phyloP scores from a whole-genome alignment of 2,113 vertebrate species.

The Redunca redunca region DNA sequence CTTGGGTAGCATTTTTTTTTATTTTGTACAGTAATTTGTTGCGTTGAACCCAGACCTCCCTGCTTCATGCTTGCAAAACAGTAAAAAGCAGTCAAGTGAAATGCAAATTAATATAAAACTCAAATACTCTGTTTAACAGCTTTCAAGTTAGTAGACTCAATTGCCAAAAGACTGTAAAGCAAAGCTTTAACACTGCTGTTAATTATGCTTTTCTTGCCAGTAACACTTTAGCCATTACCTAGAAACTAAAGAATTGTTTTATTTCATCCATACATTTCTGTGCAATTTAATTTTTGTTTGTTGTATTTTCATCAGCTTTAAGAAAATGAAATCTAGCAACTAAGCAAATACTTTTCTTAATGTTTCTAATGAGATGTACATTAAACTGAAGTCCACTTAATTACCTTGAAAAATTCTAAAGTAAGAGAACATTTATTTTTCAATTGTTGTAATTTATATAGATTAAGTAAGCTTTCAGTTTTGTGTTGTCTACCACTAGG shows the following conservation, averaged over 20 bases:
- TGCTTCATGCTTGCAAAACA: slow-evolving; percentile 57
- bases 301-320: slow-evolving; percentile 38
- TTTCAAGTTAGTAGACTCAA: slow-evolving; percentile 64
- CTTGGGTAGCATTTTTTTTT: slow-evolving; percentile 46
- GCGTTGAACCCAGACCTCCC: slow-evolving; percentile 46
- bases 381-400: neutral
- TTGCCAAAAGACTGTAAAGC: slow-evolving; percentile 58
- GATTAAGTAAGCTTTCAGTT: slow-evolving; percentile 1
- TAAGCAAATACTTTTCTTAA: slow-evolving; percentile 56
- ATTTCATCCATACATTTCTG: slow-evolving; percentile 58
- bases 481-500: neutral
- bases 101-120: slow-evolving; percentile 67
- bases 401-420: slow-evolving; percentile 18
- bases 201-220: slow-evolving; percentile 54
- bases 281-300: slow-evolving; percentile 65
- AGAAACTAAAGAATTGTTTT: slow-evolving; percentile 62
- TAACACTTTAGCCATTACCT: slow-evolving; percentile 56
- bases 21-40: slow-evolving; percentile 65
- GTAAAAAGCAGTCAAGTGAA: slow-evolving; percentile 50
- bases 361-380: slow-evolving; percentile 34
- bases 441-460: neutral
- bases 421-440: slow-evolving; percentile 25
- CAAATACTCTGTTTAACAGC: slow-evolving; percentile 55
- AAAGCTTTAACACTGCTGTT: slow-evolving; percentile 49
- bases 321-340: slow-evolving; percentile 53